Conservation (phyloP, 2,113 vertebrate genomes). For the Lota lota region DNA sequence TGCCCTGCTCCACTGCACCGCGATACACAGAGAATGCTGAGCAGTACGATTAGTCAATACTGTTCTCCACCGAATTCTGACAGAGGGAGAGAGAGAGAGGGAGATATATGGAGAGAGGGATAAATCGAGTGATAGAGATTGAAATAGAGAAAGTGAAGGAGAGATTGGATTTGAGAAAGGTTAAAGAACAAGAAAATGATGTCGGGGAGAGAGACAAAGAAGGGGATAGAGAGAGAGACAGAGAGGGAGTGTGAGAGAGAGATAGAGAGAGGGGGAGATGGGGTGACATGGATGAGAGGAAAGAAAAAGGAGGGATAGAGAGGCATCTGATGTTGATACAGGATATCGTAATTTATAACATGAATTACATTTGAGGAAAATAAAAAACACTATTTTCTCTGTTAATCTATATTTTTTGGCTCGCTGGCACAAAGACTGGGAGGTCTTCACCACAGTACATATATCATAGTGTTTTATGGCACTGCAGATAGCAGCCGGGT, state of each 20-base stretch:
- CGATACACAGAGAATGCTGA: conserved; percentile 32
- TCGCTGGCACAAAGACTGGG: conserved; percentile 27
- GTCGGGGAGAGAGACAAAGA: neutral
- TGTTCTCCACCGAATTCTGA: neutral
- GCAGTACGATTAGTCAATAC: conserved; percentile 54
- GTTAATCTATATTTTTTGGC: conserved; percentile 37
- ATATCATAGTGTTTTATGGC: conserved; percentile 42
- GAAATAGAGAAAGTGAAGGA: conserved; percentile 15
- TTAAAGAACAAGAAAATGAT: neutral
- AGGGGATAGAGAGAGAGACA: neutral
- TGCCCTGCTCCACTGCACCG: conserved; percentile 16
- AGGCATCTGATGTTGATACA: conserved; percentile 37
- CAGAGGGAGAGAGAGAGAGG: conserved; percentile 28
- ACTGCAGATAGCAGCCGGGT: conserved; percentile 43
- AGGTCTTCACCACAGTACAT: conserved; percentile 40
- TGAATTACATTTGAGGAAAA: neutral
- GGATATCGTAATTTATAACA: neutral
- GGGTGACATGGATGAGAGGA: conserved; percentile 47
- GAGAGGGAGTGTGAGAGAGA: neutral
- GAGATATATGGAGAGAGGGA: conserved; percentile 12
- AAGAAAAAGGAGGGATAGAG: conserved; percentile 33
- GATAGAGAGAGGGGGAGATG: neutral
- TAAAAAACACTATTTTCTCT: conserved; percentile 26
- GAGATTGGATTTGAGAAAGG: conserved; percentile 14
- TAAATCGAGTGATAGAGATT: conserved; percentile 13